Base-by-base conservation (phyloP, 2,113 vertebrate genomes). In the Pitta sordida region DNA sequence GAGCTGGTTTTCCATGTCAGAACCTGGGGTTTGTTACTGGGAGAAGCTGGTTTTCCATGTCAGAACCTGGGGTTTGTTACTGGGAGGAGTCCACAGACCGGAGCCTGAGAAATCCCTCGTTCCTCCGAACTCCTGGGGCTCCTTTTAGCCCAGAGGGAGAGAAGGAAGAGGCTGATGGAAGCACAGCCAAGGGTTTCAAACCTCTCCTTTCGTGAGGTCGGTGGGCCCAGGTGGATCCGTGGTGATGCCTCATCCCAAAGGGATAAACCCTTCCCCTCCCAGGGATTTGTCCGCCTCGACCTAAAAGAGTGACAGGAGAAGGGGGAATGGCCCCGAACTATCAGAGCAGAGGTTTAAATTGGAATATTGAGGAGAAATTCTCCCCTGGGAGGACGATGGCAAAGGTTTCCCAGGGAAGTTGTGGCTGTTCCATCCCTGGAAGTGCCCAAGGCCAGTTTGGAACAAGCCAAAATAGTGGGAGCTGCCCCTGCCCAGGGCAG, bases 201-300 rank as follows among this genome's bases (percentile, higher is more conserved):
- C 3, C 55, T 11, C 48, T 27, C 3, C 48, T 23, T 53, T 51
- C 1, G 1, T 0, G 39, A 62, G 26, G 55, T 6, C 26, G 62
- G 15, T 3, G 30, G 46, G 23, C 14, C 11, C 37, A 23, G 32
- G 43, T 11, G 51, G 76, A 63, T 26, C 23, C n/a, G 1, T 12
- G 3, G 22, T 3, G 53, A 34, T 4, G 7, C 2, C 17, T 37
- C 60, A 44, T 48, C 7, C 65, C 20, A 7, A 46, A 20, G n/a
- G 48, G 62, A 29, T 4, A 29, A 73, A 52, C 56, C 21, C 15
- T 51, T 44, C 70, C 49, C 29, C n/a, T n/a, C n/a, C n/a, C n/a
- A n/a, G 9, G 70, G 65, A 24, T 5, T 18, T 39, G 30, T 17
- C 64, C 62, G 30, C 11, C 67, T 55, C 0, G 0, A 32, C 11